A percentile compares a stretch with the other conserved stretches of the same genome.
Evolutionary conservation across 2,113 vertebrate species (phyloP).

Genomic region (Mesoclemmys tuberculata): DNA sequence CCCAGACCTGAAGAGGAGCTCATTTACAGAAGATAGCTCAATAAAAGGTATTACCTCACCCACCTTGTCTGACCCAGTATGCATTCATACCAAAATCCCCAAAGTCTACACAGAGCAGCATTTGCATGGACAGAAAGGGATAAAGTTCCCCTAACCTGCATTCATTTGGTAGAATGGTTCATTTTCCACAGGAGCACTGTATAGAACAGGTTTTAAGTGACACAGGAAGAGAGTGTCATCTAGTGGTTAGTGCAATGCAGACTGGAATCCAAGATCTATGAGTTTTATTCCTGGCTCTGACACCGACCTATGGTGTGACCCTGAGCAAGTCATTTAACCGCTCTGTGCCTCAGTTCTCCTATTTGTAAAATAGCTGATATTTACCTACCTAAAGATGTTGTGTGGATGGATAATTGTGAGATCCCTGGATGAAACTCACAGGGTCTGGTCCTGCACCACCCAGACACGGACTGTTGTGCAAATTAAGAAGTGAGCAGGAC

Average conservation of each 20-base stretch:
- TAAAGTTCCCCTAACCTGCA: neutral
- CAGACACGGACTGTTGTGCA: neutral
- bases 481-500: neutral
- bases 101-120: neutral
- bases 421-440: neutral
- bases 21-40: too few species aligned
- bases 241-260: too few species aligned
- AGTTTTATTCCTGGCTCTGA: neutral
- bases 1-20: too few species aligned
- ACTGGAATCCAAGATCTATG: neutral
- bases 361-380: accelerated
- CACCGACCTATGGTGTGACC: too few species aligned
- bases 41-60: too few species aligned
- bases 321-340: neutral
- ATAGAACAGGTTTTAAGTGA: too few species aligned
- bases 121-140: neutral
- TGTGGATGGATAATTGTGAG: neutral
- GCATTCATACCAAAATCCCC: too few species aligned
- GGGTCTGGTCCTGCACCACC: neutral
- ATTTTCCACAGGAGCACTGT: too few species aligned
- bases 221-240: too few species aligned
- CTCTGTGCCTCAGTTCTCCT: neutral
- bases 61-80: too few species aligned
- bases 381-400: neutral
- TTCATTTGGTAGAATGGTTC: neutral